Base-by-base conservation (phyloP, 2,113 vertebrate species). In the Odontophorus gujanensis region DNA sequence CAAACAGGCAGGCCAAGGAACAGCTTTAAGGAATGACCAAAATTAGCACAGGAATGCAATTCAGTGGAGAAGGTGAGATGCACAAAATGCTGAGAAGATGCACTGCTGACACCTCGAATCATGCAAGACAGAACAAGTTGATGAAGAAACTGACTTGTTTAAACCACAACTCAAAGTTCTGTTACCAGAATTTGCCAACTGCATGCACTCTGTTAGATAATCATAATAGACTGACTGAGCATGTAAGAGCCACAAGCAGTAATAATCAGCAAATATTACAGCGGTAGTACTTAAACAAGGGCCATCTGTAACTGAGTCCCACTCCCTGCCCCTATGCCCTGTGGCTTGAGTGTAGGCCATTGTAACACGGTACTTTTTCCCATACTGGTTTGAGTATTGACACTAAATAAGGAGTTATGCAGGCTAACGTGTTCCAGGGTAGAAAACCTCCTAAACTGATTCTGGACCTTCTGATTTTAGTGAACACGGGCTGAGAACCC, bases 131-230 rank as follows among this genome's bases (percentile, higher is more conserved):
- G 25, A 84, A 77, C 75, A 90, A 76, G 61, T 75, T 90, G 67
- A 38, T 43, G n/a, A 83, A 96, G 81, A 87, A 91, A 72, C 48
- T 32, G 38, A 14, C 42, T 53, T 24, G 13, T 63, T 90, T 69
- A 80, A 91, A 80, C 85, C 72, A 36, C 18, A 62, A 77, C 34
- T 87, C 63, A 68, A 89, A 48, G 38, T 94, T 73, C 26, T 91
- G 32, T 66, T 79, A 43, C 30, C 30, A 42, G 38, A 26, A 53
- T 42, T 26, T 66, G 48, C 48, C 38, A 66, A 14, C 38, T 53
- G 68, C 24, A 8, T 40, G 50, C 30, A 53, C 50, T 16, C 17
- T 40, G 48, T 77, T 74, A 74, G n/a, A 59, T 63, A 61, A 59
- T 84, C 21, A 7, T 62, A 55, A 66, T 2, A 48, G 73, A 40